Percentiles rank a stretch among this genome's conserved stretches.
Conservation (phyloP, 2,113 vertebrate genomes). For the Kryptolebias marmoratus region DNA sequence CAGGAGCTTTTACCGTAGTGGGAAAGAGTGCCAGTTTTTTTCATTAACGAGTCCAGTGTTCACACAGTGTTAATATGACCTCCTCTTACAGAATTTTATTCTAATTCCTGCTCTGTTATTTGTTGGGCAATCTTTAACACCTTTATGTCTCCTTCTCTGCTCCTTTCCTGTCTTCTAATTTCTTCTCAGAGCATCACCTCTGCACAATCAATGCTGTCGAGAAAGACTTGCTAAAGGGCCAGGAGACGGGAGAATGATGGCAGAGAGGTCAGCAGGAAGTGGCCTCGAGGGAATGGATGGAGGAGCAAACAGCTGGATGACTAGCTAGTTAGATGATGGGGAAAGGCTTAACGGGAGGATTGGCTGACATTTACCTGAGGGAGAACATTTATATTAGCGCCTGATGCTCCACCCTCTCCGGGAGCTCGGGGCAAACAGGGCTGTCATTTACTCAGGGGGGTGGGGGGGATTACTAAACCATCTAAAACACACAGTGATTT, state of each 20-base stretch:
- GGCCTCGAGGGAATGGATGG: slow-evolving; percentile 27
- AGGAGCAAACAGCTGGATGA: slow-evolving; percentile 42
- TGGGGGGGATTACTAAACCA: slow-evolving; percentile 63
- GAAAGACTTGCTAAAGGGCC: slow-evolving; percentile 22
- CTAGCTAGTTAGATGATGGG: slow-evolving; percentile 20
- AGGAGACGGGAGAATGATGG: slow-evolving; percentile 22
- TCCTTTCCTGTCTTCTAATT: slow-evolving; percentile 10
- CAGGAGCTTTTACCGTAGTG: slow-evolving; percentile 14
- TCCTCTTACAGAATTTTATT: slow-evolving; percentile 1
- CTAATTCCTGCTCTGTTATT: slow-evolving; percentile 26
- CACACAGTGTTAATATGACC: slow-evolving; percentile 6
- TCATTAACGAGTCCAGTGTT: slow-evolving; percentile 6
- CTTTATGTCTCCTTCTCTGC: slow-evolving; percentile 23
- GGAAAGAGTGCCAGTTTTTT: slow-evolving; percentile 20
- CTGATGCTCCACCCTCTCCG: slow-evolving; percentile 50
- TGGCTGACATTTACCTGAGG: slow-evolving; percentile 81
- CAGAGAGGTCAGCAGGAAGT: slow-evolving; percentile 37
- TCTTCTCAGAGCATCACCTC: slow-evolving; percentile 8
- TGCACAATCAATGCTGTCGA: slow-evolving; percentile 26
- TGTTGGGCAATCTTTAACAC: slow-evolving; percentile 14
- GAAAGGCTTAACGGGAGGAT: slow-evolving; percentile 58
- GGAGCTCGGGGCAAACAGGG: slow-evolving; percentile 77
- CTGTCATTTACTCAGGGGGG: slow-evolving; percentile 78
- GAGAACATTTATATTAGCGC: slow-evolving; percentile 74
- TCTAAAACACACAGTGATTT: slow-evolving; percentile 64